Conservation (phyloP, 2,797 vertebrate species). For the Crossoptilon crossoptilon region DNA sequence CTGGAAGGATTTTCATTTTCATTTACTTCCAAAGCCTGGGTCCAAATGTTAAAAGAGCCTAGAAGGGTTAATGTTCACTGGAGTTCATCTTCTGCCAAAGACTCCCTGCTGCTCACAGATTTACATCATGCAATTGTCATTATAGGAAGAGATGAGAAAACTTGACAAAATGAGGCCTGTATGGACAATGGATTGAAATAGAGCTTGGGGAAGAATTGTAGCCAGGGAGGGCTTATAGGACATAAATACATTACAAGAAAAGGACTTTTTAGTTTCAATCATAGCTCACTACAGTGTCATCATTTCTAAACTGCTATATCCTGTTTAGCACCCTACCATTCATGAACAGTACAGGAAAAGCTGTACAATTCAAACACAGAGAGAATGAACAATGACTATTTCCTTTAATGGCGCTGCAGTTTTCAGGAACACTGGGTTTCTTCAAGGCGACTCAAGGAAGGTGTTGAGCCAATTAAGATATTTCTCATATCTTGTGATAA, state of each 20-base stretch:
- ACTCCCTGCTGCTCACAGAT: slow-evolving; percentile 11
- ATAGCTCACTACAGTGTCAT: background rate
- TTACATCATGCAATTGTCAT: slow-evolving; percentile 43
- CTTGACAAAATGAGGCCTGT: slow-evolving; percentile 43
- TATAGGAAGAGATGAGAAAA: slow-evolving; percentile 43
- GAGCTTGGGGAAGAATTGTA: slow-evolving; percentile 20
- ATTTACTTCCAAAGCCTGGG: background rate
- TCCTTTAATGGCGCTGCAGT: slow-evolving; percentile 24
- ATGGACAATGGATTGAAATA: slow-evolving; percentile 36
- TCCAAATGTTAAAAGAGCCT: slow-evolving; percentile 23
- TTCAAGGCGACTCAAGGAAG: slow-evolving; percentile 50
- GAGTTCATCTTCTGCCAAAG: slow-evolving; percentile 5
- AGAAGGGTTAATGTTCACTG: slow-evolving; percentile 56
- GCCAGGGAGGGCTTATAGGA: background rate
- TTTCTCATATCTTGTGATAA: slow-evolving; percentile 51
- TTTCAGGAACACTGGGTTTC: slow-evolving; percentile 48
- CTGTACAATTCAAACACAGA: slow-evolving; percentile 22
- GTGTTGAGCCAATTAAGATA: slow-evolving; percentile 63
- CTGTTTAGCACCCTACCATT: slow-evolving; percentile 5
- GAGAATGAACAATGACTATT: slow-evolving; percentile 27
- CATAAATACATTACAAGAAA: slow-evolving; percentile 52
- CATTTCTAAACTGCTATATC: background rate
- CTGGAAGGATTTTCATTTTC: slow-evolving; percentile 23
- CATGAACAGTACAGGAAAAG: background rate
- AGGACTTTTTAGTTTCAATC: slow-evolving; percentile 21